phyloP scores from a whole-genome alignment of 2,888 invertebrate genomes.

The Isotomurus palustris region DNA sequence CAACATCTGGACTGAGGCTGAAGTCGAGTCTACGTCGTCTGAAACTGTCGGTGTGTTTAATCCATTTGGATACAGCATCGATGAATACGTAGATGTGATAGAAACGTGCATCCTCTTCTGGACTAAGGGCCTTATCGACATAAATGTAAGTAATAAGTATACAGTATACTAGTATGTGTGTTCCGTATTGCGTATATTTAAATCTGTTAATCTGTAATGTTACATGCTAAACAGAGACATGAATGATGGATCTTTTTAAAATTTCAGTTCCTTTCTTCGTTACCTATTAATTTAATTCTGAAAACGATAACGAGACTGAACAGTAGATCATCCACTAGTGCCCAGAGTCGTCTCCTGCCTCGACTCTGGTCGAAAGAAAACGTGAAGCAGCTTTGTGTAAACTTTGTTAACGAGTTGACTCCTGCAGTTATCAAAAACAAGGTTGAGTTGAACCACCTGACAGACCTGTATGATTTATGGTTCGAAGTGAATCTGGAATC shows the following conservation, averaged over 20 bases:
- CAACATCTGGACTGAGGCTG: slow-evolving; percentile 2
- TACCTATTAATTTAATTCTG: too few species aligned
- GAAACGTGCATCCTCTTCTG: slow-evolving; percentile 15
- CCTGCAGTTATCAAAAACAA: neutral
- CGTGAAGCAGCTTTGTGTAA: neutral
- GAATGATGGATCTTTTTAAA: too few species aligned
- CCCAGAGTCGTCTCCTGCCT: neutral
- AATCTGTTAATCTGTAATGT: too few species aligned
- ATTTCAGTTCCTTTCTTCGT: too few species aligned
- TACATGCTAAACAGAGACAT: too few species aligned
- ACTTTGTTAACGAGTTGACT: neutral
- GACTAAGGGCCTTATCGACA: neutral
- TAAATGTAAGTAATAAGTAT: neutral
- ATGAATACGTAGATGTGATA: slow-evolving; percentile 21
- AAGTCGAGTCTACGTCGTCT: too few species aligned
- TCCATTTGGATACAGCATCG: slow-evolving; percentile 10
- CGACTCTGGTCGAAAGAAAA: neutral
- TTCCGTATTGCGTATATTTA: too few species aligned
- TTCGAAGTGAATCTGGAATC: too few species aligned
- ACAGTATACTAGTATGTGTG: too few species aligned
- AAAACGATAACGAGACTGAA: neutral
- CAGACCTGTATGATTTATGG: too few species aligned
- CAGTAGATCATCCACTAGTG: neutral
- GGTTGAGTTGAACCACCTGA: too few species aligned
- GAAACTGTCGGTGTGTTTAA: slow-evolving; percentile 2